Evolutionary conservation across 2,113 vertebrate genomes (phyloP).

Genomic region (Hiodon alosoides): DNA sequence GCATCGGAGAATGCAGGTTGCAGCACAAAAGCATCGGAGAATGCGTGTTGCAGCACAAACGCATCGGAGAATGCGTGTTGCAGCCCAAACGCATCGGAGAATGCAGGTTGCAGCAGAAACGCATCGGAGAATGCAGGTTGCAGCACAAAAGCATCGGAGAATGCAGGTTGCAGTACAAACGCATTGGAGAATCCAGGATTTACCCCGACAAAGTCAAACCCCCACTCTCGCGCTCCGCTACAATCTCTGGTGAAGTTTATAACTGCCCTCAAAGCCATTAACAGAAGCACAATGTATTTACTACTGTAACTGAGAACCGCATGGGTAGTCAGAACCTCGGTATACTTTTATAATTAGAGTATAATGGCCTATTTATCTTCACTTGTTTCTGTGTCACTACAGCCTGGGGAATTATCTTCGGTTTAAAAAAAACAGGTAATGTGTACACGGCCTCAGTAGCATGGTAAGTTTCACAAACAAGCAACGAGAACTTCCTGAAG

Average conservation of each 20-base stretch:
- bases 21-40: constrained; percentile 37
- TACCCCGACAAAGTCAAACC: background rate
- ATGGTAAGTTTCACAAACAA: background rate
- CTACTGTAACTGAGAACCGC: constrained; percentile 16
- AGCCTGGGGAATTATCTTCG: constrained; percentile 1
- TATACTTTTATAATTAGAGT: constrained; percentile 27
- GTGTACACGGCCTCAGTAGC: background rate
- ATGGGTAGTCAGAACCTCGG: constrained; percentile 18
- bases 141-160: constrained; percentile 33
- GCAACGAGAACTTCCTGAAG: background rate
- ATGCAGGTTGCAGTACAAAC: too few species aligned
- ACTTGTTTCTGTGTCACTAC: constrained; percentile 7
- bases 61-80: constrained; percentile 54
- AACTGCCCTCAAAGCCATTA: constrained; percentile 10
- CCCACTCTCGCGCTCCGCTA: background rate
- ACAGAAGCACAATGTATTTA: constrained; percentile 13
- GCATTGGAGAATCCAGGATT: too few species aligned
- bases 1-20: too few species aligned
- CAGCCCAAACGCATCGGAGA: constrained; percentile 46
- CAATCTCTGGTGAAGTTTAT: background rate
- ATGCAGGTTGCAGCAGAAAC: constrained; percentile 48
- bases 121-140: constrained; percentile 54
- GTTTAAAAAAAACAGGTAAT: background rate
- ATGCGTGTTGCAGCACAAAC: constrained; percentile 48
- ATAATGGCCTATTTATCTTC: constrained; percentile 28